Conservation (phyloP, 2,797 vertebrate species). For the Jordanella pulchra region DNA sequence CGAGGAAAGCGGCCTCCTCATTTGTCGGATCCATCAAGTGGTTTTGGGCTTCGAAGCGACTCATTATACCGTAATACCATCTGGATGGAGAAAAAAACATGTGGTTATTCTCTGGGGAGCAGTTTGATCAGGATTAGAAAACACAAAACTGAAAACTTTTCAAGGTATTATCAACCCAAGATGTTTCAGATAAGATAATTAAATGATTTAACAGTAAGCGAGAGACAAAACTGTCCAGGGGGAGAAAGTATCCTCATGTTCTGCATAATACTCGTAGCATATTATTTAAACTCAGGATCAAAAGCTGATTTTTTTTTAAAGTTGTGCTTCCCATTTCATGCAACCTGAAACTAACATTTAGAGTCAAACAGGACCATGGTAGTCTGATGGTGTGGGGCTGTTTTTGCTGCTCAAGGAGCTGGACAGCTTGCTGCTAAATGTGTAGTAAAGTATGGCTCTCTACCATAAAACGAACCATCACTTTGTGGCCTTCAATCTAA, state of each 20-base stretch:
- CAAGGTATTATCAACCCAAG: neutral
- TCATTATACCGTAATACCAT: slow-evolving; percentile 85
- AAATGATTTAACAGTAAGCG: neutral
- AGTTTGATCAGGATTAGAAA: neutral
- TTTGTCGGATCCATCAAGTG: slow-evolving; percentile 71
- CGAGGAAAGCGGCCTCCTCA: slow-evolving; percentile 74
- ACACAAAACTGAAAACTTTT: neutral
- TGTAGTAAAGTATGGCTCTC: too few species aligned
- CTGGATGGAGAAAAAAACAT: slow-evolving; percentile 56
- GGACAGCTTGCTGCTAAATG: too few species aligned
- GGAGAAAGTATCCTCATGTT: neutral
- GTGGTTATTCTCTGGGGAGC: neutral
- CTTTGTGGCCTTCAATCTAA: too few species aligned
- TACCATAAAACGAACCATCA: too few species aligned
- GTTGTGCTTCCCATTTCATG: too few species aligned
- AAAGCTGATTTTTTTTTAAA: too few species aligned
- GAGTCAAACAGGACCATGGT: too few species aligned
- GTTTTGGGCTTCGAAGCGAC: slow-evolving; percentile 75
- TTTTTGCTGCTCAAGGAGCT: too few species aligned
- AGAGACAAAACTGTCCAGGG: neutral
- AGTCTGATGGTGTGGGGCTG: too few species aligned
- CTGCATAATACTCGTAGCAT: neutral
- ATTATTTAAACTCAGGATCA: neutral
- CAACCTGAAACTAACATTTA: too few species aligned
- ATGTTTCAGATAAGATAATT: neutral